Evolutionary conservation across 2,113 vertebrate genomes (phyloP), one percentile per base, ranked within the genome.

Genomic region (Psettodes erumei): DNA sequence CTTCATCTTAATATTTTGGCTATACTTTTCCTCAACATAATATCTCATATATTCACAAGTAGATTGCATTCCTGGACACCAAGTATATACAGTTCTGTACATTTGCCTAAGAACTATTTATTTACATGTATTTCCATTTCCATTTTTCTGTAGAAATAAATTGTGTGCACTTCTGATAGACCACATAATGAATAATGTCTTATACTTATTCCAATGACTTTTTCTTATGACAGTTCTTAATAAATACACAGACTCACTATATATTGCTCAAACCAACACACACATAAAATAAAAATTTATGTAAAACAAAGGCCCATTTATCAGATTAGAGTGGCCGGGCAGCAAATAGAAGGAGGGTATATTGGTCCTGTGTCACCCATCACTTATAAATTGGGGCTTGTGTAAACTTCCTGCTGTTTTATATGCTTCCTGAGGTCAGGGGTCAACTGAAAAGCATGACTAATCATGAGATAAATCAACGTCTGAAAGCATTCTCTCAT

Each of bases 381-480:
- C 79, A 59, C 79, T 79, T 88, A 84, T 66, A 85, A 84, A 92
- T 84, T 75, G 42, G 38, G 51, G 80, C 81, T 84, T 86, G 76
- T 86, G 85, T 88, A 92, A 91, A 94, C 90, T 90, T 92, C 90
- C 89, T 88, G 89, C 71, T 79, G 87, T 88, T 93, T 92, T 90
- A 91, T 92, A 77, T 81, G 89, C 88, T 84, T 92, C 88, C 90
- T 87, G 79, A 37, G 90, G 88, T 87, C 80, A 88, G 58, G 73
- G 86, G 84, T 90, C 84, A 86, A 5, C 76, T 59, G 69, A 82
- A 38, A 50, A 77, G 82, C 82, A 71, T 88, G 86, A 91, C 87
- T 68, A 88, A 91, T 92, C 76, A 75, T 64, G 61, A 81, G 73
- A 89, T 91, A 83, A 91, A 92, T 91, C 86, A 87, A 25, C 51